Conservation (phyloP, 2,888 invertebrate species). For the Thecocarcelia acutangulata region DNA sequence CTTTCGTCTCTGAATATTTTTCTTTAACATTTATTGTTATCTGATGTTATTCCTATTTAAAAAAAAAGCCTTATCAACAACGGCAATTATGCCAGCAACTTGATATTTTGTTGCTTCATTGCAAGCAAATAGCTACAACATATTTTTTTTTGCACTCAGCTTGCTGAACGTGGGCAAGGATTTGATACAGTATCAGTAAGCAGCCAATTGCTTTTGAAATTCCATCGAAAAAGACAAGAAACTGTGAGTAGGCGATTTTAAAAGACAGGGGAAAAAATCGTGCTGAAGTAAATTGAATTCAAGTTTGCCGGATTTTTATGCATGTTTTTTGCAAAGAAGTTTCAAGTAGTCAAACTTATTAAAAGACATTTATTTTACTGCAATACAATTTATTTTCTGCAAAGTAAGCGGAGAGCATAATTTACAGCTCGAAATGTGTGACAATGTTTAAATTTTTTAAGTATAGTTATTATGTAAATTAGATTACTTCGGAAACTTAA, state of each 20-base stretch:
- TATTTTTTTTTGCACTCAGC: conserved; percentile 7
- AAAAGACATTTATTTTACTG: no score
- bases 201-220: conserved; percentile 13
- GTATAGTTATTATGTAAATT: no score
- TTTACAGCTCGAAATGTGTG: no score
- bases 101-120: background rate
- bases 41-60: background rate
- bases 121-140: conserved; percentile 3
- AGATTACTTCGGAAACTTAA: no score
- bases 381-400: no score
- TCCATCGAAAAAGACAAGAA: background rate
- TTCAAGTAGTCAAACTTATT: no score
- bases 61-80: conserved; percentile 26
- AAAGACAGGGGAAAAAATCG: background rate
- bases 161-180: conserved; percentile 45
- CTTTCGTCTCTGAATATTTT: background rate
- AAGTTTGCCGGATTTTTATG: no score
- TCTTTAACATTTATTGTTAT: background rate
- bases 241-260: no score
- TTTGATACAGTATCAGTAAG: conserved; percentile 26
- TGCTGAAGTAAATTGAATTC: conserved; percentile 22
- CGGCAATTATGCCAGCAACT: conserved; percentile 24
- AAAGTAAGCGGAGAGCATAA: no score
- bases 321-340: no score
- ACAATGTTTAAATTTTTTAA: no score